Evolutionary conservation across 2,797 vertebrate species (phyloP).

Genomic region (Hydrocynus forskahlii): DNA sequence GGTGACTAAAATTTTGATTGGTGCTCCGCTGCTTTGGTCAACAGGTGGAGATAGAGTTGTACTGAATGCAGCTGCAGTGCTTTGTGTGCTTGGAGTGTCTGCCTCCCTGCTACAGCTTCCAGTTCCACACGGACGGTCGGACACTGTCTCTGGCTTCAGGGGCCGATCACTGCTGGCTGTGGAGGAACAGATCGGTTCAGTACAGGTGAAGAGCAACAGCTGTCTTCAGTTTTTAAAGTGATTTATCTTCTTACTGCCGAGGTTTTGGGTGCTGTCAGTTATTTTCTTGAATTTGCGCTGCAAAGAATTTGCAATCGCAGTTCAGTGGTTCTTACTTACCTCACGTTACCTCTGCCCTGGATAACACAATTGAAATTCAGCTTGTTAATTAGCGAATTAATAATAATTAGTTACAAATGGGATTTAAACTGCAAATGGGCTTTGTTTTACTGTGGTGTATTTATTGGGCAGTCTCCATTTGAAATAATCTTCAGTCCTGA

Average conservation of each 20-base stretch:
- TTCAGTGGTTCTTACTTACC: not conserved
- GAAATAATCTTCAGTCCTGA: not conserved
- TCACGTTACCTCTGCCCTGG: not conserved
- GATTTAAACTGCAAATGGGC: not conserved
- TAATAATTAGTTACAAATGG: too few species aligned
- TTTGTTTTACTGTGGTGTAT: not conserved
- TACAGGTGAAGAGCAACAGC: slow-evolving; percentile 60
- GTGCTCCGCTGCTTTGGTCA: slow-evolving; percentile 56
- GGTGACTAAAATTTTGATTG: slow-evolving; percentile 12
- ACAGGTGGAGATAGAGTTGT: slow-evolving; percentile 56
- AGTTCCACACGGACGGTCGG: not conserved
- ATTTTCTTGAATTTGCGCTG: not conserved
- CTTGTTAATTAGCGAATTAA: too few species aligned
- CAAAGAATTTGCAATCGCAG: not conserved
- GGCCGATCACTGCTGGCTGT: slow-evolving; percentile 79
- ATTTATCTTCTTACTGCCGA: not conserved
- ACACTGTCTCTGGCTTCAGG: slow-evolving; percentile 62
- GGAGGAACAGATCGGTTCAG: slow-evolving; percentile 5
- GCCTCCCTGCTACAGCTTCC: slow-evolving; percentile 61
- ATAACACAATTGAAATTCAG: too few species aligned
- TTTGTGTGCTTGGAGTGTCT: slow-evolving; percentile 73
- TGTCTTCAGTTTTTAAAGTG: not conserved
- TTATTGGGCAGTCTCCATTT: not conserved
- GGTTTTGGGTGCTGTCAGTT: not conserved
- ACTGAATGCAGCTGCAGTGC: slow-evolving; percentile 74